Evolutionary conservation across 2,113 vertebrate species (phyloP), one percentile per base, ranked within the genome.

Genomic region (Melierax canorus): DNA sequence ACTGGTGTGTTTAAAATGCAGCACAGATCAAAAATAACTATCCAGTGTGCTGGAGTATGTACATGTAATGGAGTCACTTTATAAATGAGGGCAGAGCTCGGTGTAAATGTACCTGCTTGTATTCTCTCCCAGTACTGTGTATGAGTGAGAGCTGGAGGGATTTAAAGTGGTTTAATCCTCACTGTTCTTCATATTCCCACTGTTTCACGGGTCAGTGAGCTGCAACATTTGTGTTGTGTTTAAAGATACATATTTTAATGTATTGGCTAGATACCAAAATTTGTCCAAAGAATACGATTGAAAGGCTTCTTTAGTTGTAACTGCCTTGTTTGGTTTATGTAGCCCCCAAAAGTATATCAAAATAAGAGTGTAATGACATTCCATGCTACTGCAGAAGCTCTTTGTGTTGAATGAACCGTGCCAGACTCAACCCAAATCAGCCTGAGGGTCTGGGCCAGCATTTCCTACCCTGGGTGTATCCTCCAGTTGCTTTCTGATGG

Each of bases 91-190:
- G 67, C 36, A 71, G 56, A 82, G 59, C 82, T 90, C 62, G 48
- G 69, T 88, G 69, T 66, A 55, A 88, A 82, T 32, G 24, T 56
- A 83, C 59, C 72, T 6, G 3, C 64, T 74, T 64, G 46, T 72
- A 75, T 86, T 92, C 93, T 83, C 63, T 71, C 53, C 81, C 81
- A 34, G 14, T 69, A 36, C 6, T 2, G 62, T 41, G 69, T 59
- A 41, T 46, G 67, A 92, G 53, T 41, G 73, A 64, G 46, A 80
- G 41, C 43, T 83, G 58, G 60, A 86, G 80, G 68, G 43, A 53
- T 88, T 96, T 92, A 50, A 64, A 80, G 29, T 86, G 32, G 56
- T 94, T 94, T 97, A 90, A 94, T 93, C 88, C 92, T 92, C 93
- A 59, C 75, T 90, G 73, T 83, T 97, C 71, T 92, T 97, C 26